These are phyloP conservation scores for Ochropleura plecta DNA, from an alignment of 2,888 invertebrate species.

Conservation along the genomic window DNA sequence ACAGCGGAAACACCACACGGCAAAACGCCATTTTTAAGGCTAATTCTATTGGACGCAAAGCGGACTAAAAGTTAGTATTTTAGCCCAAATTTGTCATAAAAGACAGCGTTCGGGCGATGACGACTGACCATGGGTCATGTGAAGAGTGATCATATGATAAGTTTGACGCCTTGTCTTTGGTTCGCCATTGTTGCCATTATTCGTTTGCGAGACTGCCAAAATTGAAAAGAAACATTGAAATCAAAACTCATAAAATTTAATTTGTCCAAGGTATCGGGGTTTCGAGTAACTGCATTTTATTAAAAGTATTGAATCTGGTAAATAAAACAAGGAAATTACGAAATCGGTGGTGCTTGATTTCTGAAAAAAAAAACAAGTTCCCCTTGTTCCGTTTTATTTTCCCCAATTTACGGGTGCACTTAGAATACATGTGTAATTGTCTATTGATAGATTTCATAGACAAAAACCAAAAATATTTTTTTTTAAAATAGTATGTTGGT, in stretches of 20 bases:
- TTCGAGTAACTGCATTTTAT: not conserved
- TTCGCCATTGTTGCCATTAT: conserved; percentile 64
- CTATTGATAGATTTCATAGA: conserved; percentile 36
- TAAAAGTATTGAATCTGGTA: not conserved
- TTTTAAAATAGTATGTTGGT: not conserved
- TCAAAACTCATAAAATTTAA: no score
- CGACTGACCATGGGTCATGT: conserved; percentile 87
- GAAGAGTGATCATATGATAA: conserved; percentile 89
- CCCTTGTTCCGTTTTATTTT: not conserved
- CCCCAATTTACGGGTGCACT: conserved; percentile 18
- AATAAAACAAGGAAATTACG: not conserved
- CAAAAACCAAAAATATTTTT: not conserved
- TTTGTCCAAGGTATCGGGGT: no score
- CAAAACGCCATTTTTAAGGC: conserved; percentile 84
- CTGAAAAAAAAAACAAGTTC: not conserved
- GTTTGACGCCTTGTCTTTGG: conserved; percentile 83
- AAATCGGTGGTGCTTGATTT: not conserved
- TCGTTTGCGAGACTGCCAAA: not conserved
- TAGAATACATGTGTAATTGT: not conserved
- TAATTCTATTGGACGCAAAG: conserved; percentile 81
- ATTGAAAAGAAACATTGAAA: not conserved
- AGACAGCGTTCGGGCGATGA: conserved; percentile 82
- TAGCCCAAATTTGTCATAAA: conserved; percentile 82
- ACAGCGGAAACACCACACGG: conserved; percentile 83
- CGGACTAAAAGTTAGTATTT: conserved; percentile 80